Evolutionary conservation across 92 coral and sea anemone genomes (phyloP).

Genomic region (Metridium senile): DNA sequence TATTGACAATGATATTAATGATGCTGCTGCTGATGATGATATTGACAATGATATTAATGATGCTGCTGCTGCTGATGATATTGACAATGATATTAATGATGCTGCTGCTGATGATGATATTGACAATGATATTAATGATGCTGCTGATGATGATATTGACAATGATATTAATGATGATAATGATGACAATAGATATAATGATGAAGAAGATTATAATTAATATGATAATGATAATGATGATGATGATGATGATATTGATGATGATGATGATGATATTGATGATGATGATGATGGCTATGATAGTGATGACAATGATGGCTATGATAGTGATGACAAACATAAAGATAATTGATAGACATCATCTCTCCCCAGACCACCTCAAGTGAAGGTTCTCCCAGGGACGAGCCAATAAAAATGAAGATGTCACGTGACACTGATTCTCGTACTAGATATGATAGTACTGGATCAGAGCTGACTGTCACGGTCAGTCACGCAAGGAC

Average conservation of each 20-base stretch:
- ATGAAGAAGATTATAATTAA: constrained; percentile 38
- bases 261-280: background rate
- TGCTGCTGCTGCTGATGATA: no score
- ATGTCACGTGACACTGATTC: background rate
- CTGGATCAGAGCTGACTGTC: constrained; percentile 39
- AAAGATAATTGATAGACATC: no score
- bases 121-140: constrained; percentile 6
- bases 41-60: no score
- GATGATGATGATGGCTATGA: constrained; percentile 34
- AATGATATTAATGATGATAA: constrained; percentile 23
- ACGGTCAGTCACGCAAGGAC: constrained; percentile 61
- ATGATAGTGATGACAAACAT: constrained; percentile 34
- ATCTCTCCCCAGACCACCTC: constrained; percentile 1
- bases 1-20: no score
- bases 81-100: no score
- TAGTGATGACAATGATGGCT: background rate
- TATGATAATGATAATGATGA: background rate
- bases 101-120: no score
- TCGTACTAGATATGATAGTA: constrained; percentile 39
- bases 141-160: no score
- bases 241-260: constrained; percentile 31
- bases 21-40: no score
- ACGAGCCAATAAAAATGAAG: background rate
- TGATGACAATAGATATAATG: background rate
- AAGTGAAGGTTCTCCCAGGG: background rate